Percentiles rank a stretch among this genome's conserved stretches.
phyloP scores from a whole-genome alignment of 2,797 vertebrate genomes.

The Arrhamphus sclerolepis region DNA sequence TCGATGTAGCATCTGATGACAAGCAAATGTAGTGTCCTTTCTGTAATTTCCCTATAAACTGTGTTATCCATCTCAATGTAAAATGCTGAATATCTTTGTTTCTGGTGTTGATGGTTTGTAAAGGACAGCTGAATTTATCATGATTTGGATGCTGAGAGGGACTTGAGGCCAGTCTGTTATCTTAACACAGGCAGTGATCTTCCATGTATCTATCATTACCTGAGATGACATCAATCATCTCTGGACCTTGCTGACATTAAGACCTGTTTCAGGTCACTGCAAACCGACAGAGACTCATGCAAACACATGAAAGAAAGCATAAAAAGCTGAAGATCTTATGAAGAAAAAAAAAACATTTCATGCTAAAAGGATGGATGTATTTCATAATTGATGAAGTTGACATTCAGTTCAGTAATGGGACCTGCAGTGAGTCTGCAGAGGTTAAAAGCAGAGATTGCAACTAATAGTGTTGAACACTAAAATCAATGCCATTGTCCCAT shows the following conservation, averaged over 20 bases:
- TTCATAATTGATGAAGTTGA: constrained; percentile 64
- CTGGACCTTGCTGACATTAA: constrained; percentile 50
- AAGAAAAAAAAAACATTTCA: constrained; percentile 29
- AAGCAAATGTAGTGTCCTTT: too few relatives aligned
- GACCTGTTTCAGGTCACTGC: constrained; percentile 42
- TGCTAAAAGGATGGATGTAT: constrained; percentile 31
- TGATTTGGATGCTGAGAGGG: constrained; percentile 12
- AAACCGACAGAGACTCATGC: constrained; percentile 11
- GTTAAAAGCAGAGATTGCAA: constrained; percentile 37
- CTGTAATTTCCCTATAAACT: too few relatives aligned
- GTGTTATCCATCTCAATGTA: not conserved
- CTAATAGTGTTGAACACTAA: constrained; percentile 26
- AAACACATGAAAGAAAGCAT: constrained; percentile 4
- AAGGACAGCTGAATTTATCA: constrained; percentile 22
- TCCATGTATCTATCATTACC: constrained; percentile 20
- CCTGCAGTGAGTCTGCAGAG: constrained; percentile 53
- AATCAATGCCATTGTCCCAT: constrained; percentile 52
- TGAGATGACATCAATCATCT: constrained; percentile 34
- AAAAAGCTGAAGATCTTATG: constrained; percentile 18
- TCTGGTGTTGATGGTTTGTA: not conserved
- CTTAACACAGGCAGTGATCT: constrained; percentile 8
- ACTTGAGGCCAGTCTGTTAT: constrained; percentile 23
- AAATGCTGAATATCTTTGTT: not conserved
- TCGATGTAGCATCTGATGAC: too few relatives aligned
- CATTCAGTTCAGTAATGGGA: constrained; percentile 59